Percentiles rank a stretch among this genome's conserved stretches.
Evolutionary conservation across 2,797 vertebrate species (phyloP).

Genomic region (Avahi laniger): DNA sequence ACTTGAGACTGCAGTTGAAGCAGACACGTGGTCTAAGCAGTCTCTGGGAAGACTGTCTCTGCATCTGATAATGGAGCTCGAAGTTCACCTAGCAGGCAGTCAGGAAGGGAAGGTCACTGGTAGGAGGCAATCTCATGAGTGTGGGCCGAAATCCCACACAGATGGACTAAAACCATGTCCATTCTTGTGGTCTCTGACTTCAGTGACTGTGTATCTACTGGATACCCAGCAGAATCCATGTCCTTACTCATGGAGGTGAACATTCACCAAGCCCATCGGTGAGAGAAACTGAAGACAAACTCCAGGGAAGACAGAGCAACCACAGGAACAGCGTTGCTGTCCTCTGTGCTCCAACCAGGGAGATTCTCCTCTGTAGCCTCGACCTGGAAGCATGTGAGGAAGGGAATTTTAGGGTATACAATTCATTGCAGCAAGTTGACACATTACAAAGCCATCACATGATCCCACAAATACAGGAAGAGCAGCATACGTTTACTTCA

Average conservation of each 20-base stretch:
- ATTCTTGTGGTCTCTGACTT: background rate
- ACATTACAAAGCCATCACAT: background rate
- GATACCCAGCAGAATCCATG: background rate
- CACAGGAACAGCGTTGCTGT: fast-evolving
- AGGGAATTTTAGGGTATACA: background rate
- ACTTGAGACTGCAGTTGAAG: background rate
- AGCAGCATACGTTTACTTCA: background rate
- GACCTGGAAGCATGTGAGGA: background rate
- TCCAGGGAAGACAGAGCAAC: background rate
- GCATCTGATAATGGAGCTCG: background rate
- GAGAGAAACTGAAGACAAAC: background rate
- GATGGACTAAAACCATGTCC: background rate
- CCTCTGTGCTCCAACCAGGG: background rate
- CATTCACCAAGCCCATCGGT: background rate
- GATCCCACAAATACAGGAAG: background rate
- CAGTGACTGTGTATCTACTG: background rate
- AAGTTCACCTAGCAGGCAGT: background rate
- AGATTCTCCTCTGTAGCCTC: background rate
- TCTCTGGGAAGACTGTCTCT: background rate
- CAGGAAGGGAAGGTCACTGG: background rate
- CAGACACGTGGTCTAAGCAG: background rate
- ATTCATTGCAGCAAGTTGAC: background rate
- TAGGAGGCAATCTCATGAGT: background rate
- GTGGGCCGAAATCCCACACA: background rate
- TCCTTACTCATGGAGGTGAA: background rate